phyloP scores from a whole-genome alignment of 2,888 invertebrate genomes.

The Branchipolynoe longqiensis region DNA sequence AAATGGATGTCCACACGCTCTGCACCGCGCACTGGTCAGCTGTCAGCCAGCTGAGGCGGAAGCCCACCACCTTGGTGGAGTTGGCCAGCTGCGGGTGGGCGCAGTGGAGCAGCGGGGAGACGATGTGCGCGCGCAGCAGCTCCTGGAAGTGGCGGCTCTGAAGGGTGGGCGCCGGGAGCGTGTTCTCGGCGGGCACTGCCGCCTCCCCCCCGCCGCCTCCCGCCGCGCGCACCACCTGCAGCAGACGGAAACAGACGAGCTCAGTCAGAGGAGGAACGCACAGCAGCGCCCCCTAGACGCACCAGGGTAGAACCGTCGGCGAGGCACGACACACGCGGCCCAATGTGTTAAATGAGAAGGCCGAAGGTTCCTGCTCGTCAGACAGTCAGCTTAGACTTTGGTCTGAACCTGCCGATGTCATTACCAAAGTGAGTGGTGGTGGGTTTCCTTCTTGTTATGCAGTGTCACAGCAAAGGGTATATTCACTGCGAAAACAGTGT shows the following conservation, averaged over 20 bases:
- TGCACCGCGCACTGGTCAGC: neutral
- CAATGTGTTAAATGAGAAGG: no score
- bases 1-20: constrained; percentile 9
- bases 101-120: neutral
- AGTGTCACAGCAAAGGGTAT: no score
- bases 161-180: constrained; percentile 13
- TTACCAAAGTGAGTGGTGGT: no score
- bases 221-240: neutral
- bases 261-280: no score
- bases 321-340: no score
- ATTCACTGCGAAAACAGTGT: no score
- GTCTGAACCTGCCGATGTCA: no score
- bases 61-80: neutral
- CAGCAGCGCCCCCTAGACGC: no score
- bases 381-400: no score
- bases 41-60: constrained; percentile 17
- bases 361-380: no score
- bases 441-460: no score
- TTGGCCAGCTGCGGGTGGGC: neutral
- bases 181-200: neutral
- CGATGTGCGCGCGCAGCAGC: neutral
- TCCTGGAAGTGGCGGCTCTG: constrained; percentile 7
- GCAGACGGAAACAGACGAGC: constrained; percentile 7
- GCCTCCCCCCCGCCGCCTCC: neutral
- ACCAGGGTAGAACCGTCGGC: no score